Evolutionary conservation across 2,888 invertebrate genomes (phyloP), one percentile per base, ranked within the genome.

Genomic region (Microctonus brassicae): DNA sequence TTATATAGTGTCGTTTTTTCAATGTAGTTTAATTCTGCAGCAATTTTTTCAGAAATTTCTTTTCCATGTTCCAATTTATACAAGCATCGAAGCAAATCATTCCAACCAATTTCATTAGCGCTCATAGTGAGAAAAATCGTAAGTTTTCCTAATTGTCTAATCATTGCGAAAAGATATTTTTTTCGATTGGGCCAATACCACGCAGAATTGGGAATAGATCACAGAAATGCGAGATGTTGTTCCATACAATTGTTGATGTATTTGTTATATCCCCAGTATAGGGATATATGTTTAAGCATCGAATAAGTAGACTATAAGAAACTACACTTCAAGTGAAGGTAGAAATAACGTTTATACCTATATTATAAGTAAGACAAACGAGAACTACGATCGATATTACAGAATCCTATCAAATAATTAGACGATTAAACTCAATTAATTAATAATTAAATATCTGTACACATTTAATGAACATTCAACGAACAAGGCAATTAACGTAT

Each of bases 171-270:
- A 62, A 87, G 75, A 76, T 87, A 83, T 78, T 78, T 82, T 80
- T 87, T 87, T 1, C 83, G 72, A 39, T 79, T 69, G 24, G 78
- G 34, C 87, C 87, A 87, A 79, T 80, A 87, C 75, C 75, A 80
- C 69, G 77, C 72, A 53, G 85, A 86, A 82, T 86, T 86, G 74
- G 84, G 86, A 68, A 87, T 81, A 6, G 75, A 80, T 11, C 79
- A 74, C 34, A 73, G 55, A 77, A 86, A 86, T 22, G 84, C 82
- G n/a, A 86, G 77, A 69, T 87, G 77, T 58, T 75, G 75, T 80
- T 84, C 81, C 47, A 83, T 68, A 76, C 81, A 81, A 71, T 74
- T 74, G 74, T 83, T 73, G 47, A 83, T 73, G 76, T n/a, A n/a
- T n/a, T n/a, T n/a, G n/a, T n/a, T n/a, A n/a, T n/a, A n/a, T n/a